phyloP scores from a whole-genome alignment of 2,113 vertebrate genomes.

The Chaetops frenatus region DNA sequence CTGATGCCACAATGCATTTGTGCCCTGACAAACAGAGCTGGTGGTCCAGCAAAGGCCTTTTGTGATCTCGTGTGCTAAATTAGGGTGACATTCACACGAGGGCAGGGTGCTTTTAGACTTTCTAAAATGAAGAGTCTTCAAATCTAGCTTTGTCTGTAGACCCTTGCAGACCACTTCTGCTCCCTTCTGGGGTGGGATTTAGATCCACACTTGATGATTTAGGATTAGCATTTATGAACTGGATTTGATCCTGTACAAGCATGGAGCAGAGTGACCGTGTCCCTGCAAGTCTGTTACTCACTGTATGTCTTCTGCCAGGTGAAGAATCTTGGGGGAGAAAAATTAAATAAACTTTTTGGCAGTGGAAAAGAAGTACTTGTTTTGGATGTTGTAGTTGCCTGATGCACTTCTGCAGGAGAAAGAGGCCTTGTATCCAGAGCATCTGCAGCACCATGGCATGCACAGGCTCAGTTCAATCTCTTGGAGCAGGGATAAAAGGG shows the following conservation, averaged over 20 bases:
- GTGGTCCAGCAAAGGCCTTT: not conserved
- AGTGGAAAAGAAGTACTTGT: not conserved
- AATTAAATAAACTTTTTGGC: not conserved
- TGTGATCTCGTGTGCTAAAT: not conserved
- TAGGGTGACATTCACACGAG: not conserved
- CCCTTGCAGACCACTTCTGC: not conserved
- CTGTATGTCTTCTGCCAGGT: not conserved
- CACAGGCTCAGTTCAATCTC: not conserved
- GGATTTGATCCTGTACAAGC: not conserved
- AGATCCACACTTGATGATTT: not conserved
- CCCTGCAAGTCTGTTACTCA: rapidly evolving
- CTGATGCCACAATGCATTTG: not conserved
- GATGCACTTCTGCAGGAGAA: not conserved
- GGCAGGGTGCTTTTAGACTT: not conserved
- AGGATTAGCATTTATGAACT: not conserved
- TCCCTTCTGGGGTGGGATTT: not conserved
- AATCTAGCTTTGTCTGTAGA: not conserved
- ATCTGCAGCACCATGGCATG: rapidly evolving
- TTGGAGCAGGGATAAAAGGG: not conserved
- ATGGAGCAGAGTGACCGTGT: not conserved
- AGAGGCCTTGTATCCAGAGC: not conserved
- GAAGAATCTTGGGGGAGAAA: not conserved
- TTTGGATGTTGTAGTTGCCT: not conserved
- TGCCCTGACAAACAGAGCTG: not conserved
- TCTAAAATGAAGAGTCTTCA: not conserved